Percentiles rank a stretch among this genome's conserved stretches.
These are phyloP conservation scores for Zaprionus nigranus DNA, from an alignment of 1,140 invertebrate genomes.

Conservation along the genomic window DNA sequence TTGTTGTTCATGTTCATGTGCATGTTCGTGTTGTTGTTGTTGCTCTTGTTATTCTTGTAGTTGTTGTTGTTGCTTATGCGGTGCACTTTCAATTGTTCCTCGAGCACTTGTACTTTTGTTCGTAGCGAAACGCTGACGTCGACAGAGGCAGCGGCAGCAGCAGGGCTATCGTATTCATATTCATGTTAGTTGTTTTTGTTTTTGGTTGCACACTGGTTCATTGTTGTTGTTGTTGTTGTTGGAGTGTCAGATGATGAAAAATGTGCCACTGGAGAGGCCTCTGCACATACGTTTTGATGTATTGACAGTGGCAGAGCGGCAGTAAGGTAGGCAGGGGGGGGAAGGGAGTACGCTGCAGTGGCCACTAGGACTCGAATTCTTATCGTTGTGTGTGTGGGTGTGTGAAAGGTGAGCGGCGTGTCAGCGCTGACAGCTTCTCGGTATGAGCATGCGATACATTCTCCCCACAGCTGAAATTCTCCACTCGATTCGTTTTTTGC, in stretches of 20 bases:
- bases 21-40: conserved; percentile 16
- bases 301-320: conserved; percentile 62
- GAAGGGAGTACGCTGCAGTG: conserved; percentile 24
- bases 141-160: background rate
- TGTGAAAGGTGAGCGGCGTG: conserved; percentile 46
- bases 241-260: conserved; percentile 77
- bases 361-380: conserved; percentile 28
- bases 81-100: conserved; percentile 51
- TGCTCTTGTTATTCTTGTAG: too few relatives aligned
- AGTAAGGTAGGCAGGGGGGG: conserved; percentile 11
- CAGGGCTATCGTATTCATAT: background rate
- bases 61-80: conserved; percentile 26
- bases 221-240: conserved; percentile 32
- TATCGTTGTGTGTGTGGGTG: conserved; percentile 18
- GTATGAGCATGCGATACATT: conserved; percentile 44
- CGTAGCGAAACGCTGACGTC: conserved; percentile 28
- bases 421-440: conserved; percentile 45
- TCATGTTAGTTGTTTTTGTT: conserved; percentile 29
- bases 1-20: conserved; percentile 11
- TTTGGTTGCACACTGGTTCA: conserved; percentile 29
- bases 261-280: conserved; percentile 71
- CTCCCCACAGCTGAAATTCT: conserved; percentile 15
- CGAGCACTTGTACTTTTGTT: conserved; percentile 49
- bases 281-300: conserved; percentile 53
- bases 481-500: conserved; percentile 10